These are phyloP conservation scores for Thunnus albacares DNA, from an alignment of 2,797 vertebrate species.

Conservation along the genomic window DNA sequence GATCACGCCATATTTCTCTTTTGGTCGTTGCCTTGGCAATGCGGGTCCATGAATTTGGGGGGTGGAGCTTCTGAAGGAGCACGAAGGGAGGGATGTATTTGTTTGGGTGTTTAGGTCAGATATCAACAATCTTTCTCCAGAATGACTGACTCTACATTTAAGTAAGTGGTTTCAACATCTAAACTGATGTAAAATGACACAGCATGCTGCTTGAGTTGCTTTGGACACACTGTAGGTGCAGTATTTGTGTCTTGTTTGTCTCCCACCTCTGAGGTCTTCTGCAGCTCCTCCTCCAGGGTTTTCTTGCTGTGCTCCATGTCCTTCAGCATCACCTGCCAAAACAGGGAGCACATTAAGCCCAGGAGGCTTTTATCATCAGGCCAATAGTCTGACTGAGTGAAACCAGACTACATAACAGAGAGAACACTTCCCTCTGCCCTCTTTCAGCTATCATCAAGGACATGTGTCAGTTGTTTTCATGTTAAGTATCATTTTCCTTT, in stretches of 20 bases:
- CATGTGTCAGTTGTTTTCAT: background rate
- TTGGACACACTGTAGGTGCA: too few species aligned
- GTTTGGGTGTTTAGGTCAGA: too few species aligned
- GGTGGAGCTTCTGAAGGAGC: too few species aligned
- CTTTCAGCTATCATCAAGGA: background rate
- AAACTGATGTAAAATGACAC: too few species aligned
- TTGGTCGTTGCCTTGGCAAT: too few species aligned
- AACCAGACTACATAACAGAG: background rate
- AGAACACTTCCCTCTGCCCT: background rate
- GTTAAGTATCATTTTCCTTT: too few species aligned
- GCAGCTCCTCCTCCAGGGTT: conserved; percentile 89
- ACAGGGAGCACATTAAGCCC: conserved; percentile 43
- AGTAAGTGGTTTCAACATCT: background rate
- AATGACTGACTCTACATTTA: background rate
- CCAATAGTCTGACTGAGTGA: background rate
- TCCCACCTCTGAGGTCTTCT: conserved; percentile 89
- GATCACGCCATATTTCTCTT: too few species aligned
- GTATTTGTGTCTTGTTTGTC: background rate
- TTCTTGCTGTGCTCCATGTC: conserved; percentile 91
- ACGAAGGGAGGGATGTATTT: too few species aligned
- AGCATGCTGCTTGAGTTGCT: background rate
- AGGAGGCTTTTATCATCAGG: background rate
- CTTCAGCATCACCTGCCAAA: conserved; percentile 86
- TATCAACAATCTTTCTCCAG: too few species aligned
- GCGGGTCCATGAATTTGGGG: too few species aligned